These are phyloP conservation scores for Yponomeuta evonymella DNA, from an alignment of 2,888 invertebrate species.

Conservation along the genomic window DNA sequence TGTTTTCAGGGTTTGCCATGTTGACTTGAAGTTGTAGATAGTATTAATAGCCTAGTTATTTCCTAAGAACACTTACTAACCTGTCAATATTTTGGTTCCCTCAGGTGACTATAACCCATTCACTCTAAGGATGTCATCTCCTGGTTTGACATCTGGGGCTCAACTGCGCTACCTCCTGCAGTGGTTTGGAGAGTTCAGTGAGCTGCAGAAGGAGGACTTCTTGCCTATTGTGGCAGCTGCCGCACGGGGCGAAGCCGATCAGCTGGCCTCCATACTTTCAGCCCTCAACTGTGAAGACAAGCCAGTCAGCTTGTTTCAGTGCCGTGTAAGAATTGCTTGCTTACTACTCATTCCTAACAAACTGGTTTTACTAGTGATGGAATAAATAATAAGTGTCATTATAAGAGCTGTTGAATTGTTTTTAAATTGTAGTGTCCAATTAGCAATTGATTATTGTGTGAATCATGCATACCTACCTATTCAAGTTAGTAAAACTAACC, in stretches of 20 bases:
- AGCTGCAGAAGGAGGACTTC: constrained; percentile 90
- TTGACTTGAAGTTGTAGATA: background rate
- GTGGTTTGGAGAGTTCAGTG: constrained; percentile 94
- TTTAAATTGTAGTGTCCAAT: background rate
- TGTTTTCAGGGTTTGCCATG: too few species aligned
- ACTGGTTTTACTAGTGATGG: background rate
- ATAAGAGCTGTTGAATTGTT: too few species aligned
- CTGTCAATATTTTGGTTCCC: background rate
- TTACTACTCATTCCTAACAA: background rate
- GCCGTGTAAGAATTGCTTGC: constrained; percentile 76
- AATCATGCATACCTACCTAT: background rate
- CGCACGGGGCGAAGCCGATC: constrained; percentile 81
- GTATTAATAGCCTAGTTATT: background rate
- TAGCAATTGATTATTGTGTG: background rate
- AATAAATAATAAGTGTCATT: background rate
- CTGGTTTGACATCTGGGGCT: constrained; percentile 79
- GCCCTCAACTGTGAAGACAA: constrained; percentile 82
- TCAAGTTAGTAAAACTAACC: background rate
- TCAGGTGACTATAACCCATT: constrained; percentile 33
- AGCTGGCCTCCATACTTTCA: constrained; percentile 81
- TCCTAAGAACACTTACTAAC: background rate
- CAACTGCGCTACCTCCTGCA: constrained; percentile 88
- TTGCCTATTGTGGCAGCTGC: constrained; percentile 82
- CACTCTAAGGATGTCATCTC: constrained; percentile 69
- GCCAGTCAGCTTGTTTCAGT: constrained; percentile 89